phyloP scores from a whole-genome alignment of 1,140 invertebrate genomes.

The Brachionus manjavacas region DNA sequence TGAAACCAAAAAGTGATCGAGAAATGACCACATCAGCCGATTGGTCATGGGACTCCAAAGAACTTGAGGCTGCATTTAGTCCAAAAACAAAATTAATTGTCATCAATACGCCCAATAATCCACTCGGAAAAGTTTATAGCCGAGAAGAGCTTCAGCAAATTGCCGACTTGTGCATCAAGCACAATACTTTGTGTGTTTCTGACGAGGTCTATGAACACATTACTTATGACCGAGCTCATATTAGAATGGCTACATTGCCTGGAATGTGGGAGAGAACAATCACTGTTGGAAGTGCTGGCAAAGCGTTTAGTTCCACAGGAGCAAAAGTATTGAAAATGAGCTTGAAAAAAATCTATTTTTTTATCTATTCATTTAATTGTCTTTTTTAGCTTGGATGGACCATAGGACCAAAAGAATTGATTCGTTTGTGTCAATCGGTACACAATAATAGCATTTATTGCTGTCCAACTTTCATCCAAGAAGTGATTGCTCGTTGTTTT shows the following conservation, averaged over 20 bases:
- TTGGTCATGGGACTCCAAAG: slow-evolving; percentile 78
- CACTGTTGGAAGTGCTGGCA: slow-evolving; percentile 92
- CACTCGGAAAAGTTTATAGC: slow-evolving; percentile 74
- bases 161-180: slow-evolving; percentile 79
- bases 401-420: slow-evolving; percentile 61
- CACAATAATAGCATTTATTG: slow-evolving; percentile 93
- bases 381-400: slow-evolving; percentile 77
- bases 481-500: slow-evolving; percentile 82
- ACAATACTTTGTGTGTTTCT: slow-evolving; percentile 81
- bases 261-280: slow-evolving; percentile 97
- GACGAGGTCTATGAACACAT: slow-evolving; percentile 99
- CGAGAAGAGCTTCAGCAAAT: slow-evolving; percentile 66
- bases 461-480: slow-evolving; percentile 75
- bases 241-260: slow-evolving; percentile 85
- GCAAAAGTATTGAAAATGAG: slow-evolving; percentile 66
- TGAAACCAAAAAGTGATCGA: slow-evolving; percentile 67
- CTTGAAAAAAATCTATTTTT: too few species aligned
- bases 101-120: slow-evolving; percentile 92
- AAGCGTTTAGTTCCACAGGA: slow-evolving; percentile 93
- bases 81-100: slow-evolving; percentile 88
- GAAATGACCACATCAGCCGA: slow-evolving; percentile 66
- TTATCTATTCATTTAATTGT: background rate
- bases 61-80: slow-evolving; percentile 78
- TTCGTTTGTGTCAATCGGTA: slow-evolving; percentile 74
- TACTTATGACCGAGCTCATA: slow-evolving; percentile 78